A percentile compares a stretch with the other conserved stretches of the same genome.
phyloP scores from a whole-genome alignment of 2,113 vertebrate species.

The Scatophagus argus region DNA sequence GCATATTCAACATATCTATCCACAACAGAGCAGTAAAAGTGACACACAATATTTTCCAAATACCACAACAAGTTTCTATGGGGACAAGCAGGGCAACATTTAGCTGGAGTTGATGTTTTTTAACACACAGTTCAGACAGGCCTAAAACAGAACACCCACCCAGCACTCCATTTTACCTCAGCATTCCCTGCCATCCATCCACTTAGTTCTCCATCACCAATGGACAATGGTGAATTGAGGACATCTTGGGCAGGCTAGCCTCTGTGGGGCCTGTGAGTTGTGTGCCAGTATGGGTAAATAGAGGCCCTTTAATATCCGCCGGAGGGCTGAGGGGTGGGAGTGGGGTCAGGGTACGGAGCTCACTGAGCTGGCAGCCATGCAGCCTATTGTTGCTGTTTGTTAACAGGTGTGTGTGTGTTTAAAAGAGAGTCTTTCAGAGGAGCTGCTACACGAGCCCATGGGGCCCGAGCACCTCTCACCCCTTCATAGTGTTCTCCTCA shows the following conservation, averaged over 20 bases:
- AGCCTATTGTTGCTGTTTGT: slow-evolving; percentile 80
- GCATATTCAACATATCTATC: not conserved
- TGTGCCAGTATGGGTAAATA: slow-evolving; percentile 75
- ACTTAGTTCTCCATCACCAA: slow-evolving; percentile 38
- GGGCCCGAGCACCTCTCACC: slow-evolving; percentile 82
- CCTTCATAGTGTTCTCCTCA: slow-evolving; percentile 85
- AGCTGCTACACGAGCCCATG: slow-evolving; percentile 79
- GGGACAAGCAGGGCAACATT: slow-evolving; percentile 4
- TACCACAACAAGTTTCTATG: no score
- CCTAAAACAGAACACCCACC: slow-evolving; percentile 16
- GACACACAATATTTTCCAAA: no score
- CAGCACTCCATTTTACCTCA: slow-evolving; percentile 40
- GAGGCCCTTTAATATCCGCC: slow-evolving; percentile 77
- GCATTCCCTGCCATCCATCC: slow-evolving; percentile 51
- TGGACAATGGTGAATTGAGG: slow-evolving; percentile 65
- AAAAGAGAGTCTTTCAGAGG: slow-evolving; percentile 84
- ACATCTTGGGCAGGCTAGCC: slow-evolving; percentile 49
- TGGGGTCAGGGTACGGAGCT: slow-evolving; percentile 68
- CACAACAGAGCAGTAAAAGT: not conserved
- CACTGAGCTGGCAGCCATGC: slow-evolving; percentile 79
- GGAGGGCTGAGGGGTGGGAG: slow-evolving; percentile 64
- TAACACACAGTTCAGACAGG: slow-evolving; percentile 28
- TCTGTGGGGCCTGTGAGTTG: slow-evolving; percentile 62
- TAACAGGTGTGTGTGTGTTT: slow-evolving; percentile 86
- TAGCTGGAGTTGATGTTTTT: not conserved